Conservation (phyloP, 2,797 vertebrate genomes). For the Cossypha heuglini region DNA sequence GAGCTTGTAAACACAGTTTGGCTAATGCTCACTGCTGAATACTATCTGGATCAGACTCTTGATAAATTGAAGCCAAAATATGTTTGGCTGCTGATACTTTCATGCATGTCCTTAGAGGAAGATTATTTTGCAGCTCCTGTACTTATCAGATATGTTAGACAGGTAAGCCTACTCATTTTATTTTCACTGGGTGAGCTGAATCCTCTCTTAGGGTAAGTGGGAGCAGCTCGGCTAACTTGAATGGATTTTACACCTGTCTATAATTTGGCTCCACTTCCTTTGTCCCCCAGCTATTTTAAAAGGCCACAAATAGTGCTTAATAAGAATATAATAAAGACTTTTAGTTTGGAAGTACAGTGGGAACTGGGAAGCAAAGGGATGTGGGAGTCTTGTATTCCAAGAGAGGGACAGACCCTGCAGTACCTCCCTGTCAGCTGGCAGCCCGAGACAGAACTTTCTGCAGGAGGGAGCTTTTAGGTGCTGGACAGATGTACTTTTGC, state of each 20-base stretch:
- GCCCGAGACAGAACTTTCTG: not conserved
- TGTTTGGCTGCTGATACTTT: not conserved
- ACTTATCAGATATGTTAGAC: not conserved
- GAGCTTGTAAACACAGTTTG: not conserved
- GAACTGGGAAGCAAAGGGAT: not conserved
- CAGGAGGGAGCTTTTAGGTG: not conserved
- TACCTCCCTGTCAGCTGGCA: not conserved
- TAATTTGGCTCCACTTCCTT: not conserved
- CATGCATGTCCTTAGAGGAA: not conserved
- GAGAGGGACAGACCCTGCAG: rapidly evolving
- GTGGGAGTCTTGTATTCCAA: rapidly evolving
- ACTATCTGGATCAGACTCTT: not conserved
- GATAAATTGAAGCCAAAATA: not conserved
- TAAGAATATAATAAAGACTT: not conserved
- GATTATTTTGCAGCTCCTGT: not conserved
- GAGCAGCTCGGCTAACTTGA: not conserved
- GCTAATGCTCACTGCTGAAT: not conserved
- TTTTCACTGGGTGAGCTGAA: not conserved
- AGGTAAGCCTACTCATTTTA: not conserved
- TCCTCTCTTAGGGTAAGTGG: not conserved
- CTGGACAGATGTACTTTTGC: not conserved
- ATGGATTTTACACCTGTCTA: not conserved
- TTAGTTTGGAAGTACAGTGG: not conserved
- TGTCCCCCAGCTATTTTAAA: not conserved
- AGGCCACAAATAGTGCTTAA: not conserved